Percentiles rank a stretch among this genome's conserved stretches.
phyloP scores from a whole-genome alignment of 1,140 invertebrate genomes.

The Calliopsis andreniformis region DNA sequence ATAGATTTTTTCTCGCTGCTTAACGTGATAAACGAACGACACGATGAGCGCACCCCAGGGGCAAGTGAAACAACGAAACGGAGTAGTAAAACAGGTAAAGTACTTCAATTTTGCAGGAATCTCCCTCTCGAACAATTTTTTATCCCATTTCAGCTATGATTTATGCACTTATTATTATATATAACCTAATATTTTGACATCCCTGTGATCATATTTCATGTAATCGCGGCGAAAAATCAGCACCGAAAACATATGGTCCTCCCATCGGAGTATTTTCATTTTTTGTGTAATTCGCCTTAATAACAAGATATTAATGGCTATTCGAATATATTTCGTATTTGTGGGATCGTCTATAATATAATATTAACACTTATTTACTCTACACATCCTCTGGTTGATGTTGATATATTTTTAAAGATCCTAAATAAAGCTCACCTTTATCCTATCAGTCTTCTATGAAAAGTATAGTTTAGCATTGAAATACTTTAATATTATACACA shows the following conservation, averaged over 20 bases:
- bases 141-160: not conserved
- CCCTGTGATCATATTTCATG: not conserved
- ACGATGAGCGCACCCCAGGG: conserved; percentile 81
- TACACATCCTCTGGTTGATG: not conserved
- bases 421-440: not conserved
- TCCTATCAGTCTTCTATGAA: conserved; percentile 34
- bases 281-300: not conserved
- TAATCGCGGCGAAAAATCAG: conserved; percentile 11
- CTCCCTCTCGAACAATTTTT: not conserved
- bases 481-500: not conserved
- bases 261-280: not conserved
- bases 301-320: not conserved
- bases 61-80: conserved; percentile 77
- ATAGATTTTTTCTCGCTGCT: conserved; percentile 39
- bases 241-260: conserved; percentile 52
- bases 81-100: conserved; percentile 84
- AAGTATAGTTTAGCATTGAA: conserved; percentile 10
- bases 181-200: conserved; percentile 45
- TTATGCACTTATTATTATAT: conserved; percentile 20
- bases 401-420: not conserved
- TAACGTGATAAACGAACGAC: conserved; percentile 46
- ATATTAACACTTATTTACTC: not conserved
- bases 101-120: conserved; percentile 22
- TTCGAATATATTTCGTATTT: not conserved
- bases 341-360: not conserved